phyloP scores from a whole-genome alignment of 92 coral and sea anemone species.

The Zoanthus sociatus region DNA sequence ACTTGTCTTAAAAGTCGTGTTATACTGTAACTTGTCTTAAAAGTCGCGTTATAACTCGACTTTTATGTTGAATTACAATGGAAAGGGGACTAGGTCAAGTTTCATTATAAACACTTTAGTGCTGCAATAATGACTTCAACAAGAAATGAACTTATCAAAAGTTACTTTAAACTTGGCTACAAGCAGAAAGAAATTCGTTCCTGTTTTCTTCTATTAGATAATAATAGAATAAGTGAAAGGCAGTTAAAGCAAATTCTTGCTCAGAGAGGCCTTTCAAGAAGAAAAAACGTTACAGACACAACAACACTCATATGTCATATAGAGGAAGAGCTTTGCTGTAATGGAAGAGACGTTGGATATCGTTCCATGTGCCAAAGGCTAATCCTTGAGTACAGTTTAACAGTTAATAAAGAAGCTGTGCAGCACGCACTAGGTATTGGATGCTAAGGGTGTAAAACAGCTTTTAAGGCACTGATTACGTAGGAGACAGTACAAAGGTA shows the following conservation, averaged over 20 bases:
- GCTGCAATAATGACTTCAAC: not conserved
- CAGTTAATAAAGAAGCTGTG: too few species aligned
- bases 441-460: too few species aligned
- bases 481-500: too few species aligned
- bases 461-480: too few species aligned
- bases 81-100: not conserved
- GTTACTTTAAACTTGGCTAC: constrained; percentile 29
- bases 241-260: constrained; percentile 29
- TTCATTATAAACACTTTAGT: not conserved
- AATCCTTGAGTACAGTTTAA: too few species aligned
- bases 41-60: too few species aligned
- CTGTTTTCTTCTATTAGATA: constrained; percentile 15
- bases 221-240: constrained; percentile 14
- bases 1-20: too few species aligned
- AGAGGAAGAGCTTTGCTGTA: not conserved
- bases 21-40: too few species aligned
- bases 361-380: too few species aligned
- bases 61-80: not conserved
- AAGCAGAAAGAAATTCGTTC: constrained; percentile 19
- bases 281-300: not conserved
- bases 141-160: constrained; percentile 10
- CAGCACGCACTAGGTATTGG: too few species aligned
- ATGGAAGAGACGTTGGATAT: not conserved
- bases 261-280: constrained; percentile 18
- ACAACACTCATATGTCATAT: not conserved